Percentiles rank a stretch among this genome's conserved stretches.
Evolutionary conservation across 2,888 invertebrate species (phyloP).

Genomic region (Anorthoa munda): DNA sequence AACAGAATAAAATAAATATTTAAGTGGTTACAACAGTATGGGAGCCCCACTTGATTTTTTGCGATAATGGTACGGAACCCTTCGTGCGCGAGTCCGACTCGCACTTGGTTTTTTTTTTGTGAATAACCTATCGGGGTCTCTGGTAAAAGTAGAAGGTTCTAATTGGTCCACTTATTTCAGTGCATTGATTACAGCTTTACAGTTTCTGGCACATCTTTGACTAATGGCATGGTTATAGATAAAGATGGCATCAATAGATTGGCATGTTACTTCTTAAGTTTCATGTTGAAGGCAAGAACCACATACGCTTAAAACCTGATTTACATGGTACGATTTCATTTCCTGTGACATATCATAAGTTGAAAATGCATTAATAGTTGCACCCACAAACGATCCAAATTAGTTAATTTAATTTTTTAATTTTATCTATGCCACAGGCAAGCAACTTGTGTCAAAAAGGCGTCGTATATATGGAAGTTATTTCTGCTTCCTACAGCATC

Average conservation of each 20-base stretch:
- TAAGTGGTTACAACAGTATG: no score
- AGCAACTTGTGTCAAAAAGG: not conserved
- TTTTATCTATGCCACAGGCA: not conserved
- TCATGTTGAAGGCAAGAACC: not conserved
- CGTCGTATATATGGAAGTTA: not conserved
- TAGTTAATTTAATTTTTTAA: not conserved
- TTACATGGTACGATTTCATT: not conserved
- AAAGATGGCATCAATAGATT: slow-evolving; percentile 4
- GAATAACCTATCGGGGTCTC: not conserved
- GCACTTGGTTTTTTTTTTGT: slow-evolving; percentile 21
- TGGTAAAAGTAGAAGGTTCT: slow-evolving; percentile 1
- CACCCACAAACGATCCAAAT: no score
- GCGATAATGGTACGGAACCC: no score
- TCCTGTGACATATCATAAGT: not conserved
- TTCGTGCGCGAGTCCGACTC: no score
- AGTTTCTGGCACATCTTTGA: not conserved
- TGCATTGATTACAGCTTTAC: not conserved
- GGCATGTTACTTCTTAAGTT: not conserved
- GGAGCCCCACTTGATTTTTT: no score
- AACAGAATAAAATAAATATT: no score
- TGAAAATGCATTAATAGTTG: not conserved
- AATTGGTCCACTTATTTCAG: not conserved
- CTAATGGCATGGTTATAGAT: not conserved
- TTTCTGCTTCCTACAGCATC: not conserved
- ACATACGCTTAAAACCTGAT: not conserved